These are phyloP conservation scores for Pica pica DNA, from an alignment of 2,113 vertebrate species.

Conservation along the genomic window DNA sequence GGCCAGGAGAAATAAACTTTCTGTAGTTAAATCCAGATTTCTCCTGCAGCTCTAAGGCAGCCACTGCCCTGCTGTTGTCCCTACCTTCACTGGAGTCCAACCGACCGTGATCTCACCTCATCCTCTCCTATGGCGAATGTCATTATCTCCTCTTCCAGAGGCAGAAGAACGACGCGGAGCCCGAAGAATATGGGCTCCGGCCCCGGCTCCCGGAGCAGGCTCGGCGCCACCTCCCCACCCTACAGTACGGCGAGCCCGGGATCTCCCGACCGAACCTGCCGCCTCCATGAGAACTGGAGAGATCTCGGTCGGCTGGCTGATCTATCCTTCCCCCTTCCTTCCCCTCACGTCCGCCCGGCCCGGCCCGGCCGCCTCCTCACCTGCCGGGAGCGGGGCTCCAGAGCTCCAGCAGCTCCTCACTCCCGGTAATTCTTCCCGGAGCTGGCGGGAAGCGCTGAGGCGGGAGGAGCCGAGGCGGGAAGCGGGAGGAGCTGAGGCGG, in stretches of 20 bases:
- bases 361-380: neutral
- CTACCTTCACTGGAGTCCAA: no score
- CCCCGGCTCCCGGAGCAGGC: no score
- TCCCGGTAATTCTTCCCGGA: neutral
- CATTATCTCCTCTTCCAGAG: neutral
- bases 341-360: neutral
- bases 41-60: neutral
- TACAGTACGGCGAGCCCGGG: neutral
- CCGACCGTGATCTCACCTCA: accelerated
- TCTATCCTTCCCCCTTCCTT: neutral
- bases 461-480: neutral
- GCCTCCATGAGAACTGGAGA: accelerated
- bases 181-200: accelerated
- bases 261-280: neutral
- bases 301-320: accelerated
- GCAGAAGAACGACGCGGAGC: neutral
- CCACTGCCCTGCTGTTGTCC: no score
- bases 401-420: neutral
- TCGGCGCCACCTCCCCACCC: neutral
- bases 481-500: neutral
- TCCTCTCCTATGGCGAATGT: neutral
- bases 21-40: neutral
- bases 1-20: neutral
- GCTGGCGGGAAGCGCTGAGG: neutral
- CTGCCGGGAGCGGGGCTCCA: neutral